Conservation (phyloP, 30 jellyfish, hydroid and myxozoan genomes). For the Hydractinia symbiolongicarpus region DNA sequence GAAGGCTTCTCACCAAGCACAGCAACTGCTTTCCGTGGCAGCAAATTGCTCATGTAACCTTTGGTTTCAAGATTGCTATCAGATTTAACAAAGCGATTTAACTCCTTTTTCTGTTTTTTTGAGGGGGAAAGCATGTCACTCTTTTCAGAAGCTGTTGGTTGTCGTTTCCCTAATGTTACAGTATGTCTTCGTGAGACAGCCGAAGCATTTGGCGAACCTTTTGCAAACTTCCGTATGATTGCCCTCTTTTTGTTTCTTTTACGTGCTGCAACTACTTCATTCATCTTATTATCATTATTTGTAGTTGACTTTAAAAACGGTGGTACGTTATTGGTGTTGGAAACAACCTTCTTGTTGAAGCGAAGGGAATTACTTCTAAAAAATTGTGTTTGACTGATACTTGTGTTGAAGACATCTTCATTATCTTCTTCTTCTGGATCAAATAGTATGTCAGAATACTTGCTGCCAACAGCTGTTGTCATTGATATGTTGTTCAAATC, state of each 20-base stretch:
- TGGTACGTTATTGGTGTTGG: neutral
- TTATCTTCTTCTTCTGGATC: neutral
- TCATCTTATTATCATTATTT: constrained; percentile 28
- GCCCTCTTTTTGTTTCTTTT: constrained; percentile 11
- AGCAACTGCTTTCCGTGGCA: constrained; percentile 10
- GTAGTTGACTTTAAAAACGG: constrained; percentile 27
- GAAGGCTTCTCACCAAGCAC: constrained; percentile 12
- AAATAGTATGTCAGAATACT: neutral
- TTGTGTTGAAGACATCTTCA: neutral
- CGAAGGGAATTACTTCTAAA: constrained; percentile 6
- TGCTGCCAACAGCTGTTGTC: neutral
- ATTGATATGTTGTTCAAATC: neutral
- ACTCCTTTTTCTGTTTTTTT: neutral
- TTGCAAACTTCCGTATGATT: neutral
- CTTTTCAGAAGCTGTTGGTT: neutral
- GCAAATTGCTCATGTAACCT: neutral
- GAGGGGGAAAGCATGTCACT: neutral
- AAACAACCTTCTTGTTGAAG: neutral
- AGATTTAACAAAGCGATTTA: neutral
- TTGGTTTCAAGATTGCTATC: constrained; percentile 1
- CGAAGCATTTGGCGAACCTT: neutral
- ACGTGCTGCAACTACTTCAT: constrained; percentile 19
- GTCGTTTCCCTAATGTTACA: constrained; percentile 12
- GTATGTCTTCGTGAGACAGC: constrained; percentile 12
- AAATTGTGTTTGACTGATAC: neutral